A percentile compares a stretch with the other conserved stretches of the same genome.
phyloP scores from a whole-genome alignment of 2,888 invertebrate genomes.

The Dasypogon diadema region DNA sequence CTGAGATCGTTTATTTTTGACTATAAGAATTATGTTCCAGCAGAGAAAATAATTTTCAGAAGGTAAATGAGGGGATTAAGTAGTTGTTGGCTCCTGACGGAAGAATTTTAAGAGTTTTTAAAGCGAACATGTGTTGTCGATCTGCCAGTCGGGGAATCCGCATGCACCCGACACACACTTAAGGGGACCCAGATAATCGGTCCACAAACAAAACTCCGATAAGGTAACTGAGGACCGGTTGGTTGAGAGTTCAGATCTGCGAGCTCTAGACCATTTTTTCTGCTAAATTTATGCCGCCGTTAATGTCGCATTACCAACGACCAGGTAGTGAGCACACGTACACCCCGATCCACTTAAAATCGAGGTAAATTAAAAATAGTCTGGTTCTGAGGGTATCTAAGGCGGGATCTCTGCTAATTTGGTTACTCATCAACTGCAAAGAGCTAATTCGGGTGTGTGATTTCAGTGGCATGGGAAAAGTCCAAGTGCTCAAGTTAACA shows the following conservation, averaged over 20 bases:
- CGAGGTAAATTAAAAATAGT: too few species aligned
- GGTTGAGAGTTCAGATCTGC: not conserved
- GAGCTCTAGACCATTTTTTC: not conserved
- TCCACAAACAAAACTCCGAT: not conserved
- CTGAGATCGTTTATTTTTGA: slow-evolving; percentile 4
- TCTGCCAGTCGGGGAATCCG: not conserved
- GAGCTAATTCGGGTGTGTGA: too few species aligned
- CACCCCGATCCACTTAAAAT: too few species aligned
- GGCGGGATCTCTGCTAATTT: too few species aligned
- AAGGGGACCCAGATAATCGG: not conserved
- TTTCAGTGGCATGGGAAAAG: too few species aligned
- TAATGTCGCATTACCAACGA: not conserved
- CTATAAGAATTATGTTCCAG: not conserved
- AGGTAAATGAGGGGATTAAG: slow-evolving; percentile 10
- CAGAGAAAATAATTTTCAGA: slow-evolving; percentile 7
- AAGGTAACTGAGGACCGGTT: not conserved
- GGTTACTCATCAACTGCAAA: too few species aligned
- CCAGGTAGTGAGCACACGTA: too few species aligned
- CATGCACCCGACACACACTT: not conserved
- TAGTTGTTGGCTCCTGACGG: not conserved
- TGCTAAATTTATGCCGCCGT: not conserved
- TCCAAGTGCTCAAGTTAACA: too few species aligned
- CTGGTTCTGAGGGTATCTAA: too few species aligned
- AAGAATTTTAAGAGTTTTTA: not conserved
- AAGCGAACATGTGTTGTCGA: not conserved